phyloP scores from a whole-genome alignment of 2,113 vertebrate species.

The Scytalopus superciliaris region DNA sequence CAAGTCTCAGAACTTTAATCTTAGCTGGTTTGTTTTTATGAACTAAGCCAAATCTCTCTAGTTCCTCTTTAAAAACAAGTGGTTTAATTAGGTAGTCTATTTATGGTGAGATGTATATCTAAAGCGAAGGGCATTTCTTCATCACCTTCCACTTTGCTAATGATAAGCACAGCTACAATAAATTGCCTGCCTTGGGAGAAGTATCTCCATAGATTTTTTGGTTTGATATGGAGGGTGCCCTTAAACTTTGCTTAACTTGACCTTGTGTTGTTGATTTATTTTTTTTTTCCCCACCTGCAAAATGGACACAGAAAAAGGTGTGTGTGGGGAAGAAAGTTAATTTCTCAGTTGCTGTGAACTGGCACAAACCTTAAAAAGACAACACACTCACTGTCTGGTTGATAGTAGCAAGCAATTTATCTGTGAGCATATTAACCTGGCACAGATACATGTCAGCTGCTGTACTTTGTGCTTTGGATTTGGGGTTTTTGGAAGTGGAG shows the following conservation, averaged over 20 bases:
- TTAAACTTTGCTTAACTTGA: background rate
- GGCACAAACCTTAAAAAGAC: background rate
- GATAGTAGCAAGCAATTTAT: background rate
- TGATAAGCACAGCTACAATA: background rate
- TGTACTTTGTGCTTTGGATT: background rate
- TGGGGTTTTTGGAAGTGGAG: background rate
- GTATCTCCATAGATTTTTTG: background rate
- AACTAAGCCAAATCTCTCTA: background rate
- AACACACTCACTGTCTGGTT: background rate
- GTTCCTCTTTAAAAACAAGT: constrained; percentile 11
- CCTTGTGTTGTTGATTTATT: background rate
- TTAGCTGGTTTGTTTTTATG: background rate
- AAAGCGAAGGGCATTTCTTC: constrained; percentile 10
- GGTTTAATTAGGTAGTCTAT: background rate
- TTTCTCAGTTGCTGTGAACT: background rate
- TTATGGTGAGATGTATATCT: constrained; percentile 27
- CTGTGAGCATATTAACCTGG: background rate
- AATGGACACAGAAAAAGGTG: background rate
- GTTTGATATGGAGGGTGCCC: background rate
- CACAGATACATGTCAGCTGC: background rate
- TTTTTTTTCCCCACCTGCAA: background rate
- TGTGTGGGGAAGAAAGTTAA: background rate
- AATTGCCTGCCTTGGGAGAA: background rate
- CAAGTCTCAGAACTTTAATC: background rate
- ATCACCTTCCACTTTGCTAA: background rate